These are phyloP conservation scores for Pachypanchax playfairii DNA, from an alignment of 2,113 vertebrate species.

Conservation along the genomic window DNA sequence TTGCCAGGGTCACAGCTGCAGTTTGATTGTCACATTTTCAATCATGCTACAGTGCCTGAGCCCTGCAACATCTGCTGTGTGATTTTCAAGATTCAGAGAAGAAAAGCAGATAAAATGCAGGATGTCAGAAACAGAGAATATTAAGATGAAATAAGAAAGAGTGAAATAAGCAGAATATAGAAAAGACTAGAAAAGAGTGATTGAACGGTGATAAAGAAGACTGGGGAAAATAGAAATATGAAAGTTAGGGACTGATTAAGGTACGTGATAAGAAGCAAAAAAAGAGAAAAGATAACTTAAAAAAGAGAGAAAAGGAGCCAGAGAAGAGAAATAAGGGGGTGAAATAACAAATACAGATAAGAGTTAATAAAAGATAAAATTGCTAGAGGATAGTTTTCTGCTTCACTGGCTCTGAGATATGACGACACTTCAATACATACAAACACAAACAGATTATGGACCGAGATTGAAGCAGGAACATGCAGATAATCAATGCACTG, in stretches of 20 bases:
- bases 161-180: neutral
- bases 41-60: conserved; percentile 26
- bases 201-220: neutral
- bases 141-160: conserved; percentile 6
- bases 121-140: conserved; percentile 12
- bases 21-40: conserved; percentile 36
- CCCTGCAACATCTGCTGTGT: conserved; percentile 34
- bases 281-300: neutral
- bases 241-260: neutral
- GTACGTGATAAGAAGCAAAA: conserved; percentile 2
- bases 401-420: conserved; percentile 29
- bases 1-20: conserved; percentile 37
- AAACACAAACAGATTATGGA: conserved; percentile 40
- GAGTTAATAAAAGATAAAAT: conserved; percentile 25
- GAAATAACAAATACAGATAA: conserved; percentile 27
- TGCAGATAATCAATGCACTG: conserved; percentile 58
- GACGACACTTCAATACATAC: conserved; percentile 17
- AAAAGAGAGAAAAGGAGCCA: neutral
- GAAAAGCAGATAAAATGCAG: neutral
- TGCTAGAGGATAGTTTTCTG: conserved; percentile 21
- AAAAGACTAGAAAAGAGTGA: neutral
- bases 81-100: conserved; percentile 29
- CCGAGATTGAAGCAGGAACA: conserved; percentile 58
- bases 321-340: conserved; percentile 5
- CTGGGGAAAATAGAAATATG: neutral